A percentile compares a stretch with the other conserved stretches of the same genome.
Conservation (phyloP, 2,888 invertebrate species). For the Chaetogeoica ovagalla region DNA sequence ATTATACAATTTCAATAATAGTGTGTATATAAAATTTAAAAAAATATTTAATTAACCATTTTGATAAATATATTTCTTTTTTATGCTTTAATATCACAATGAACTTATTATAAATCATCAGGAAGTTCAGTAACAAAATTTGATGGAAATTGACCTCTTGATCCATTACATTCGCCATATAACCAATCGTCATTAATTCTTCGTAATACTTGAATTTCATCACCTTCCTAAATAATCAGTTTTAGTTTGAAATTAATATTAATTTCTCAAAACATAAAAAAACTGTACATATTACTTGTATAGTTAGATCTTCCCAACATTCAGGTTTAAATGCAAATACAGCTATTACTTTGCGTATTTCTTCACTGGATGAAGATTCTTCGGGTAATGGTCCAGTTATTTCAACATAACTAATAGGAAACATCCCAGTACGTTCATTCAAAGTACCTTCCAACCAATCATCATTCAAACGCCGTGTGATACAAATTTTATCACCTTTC, state of each 20-base stretch:
- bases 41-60: background rate
- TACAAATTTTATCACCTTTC: slow-evolving; percentile 73
- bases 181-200: slow-evolving; percentile 78
- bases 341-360: slow-evolving; percentile 63
- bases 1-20: slow-evolving; percentile 7
- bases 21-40: slow-evolving; percentile 20
- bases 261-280: slow-evolving; percentile 27
- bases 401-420: slow-evolving; percentile 79
- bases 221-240: slow-evolving; percentile 63
- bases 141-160: slow-evolving; percentile 76
- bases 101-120: slow-evolving; percentile 36
- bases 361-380: slow-evolving; percentile 57
- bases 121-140: slow-evolving; percentile 66
- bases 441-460: slow-evolving; percentile 81
- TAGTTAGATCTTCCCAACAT: slow-evolving; percentile 64
- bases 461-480: slow-evolving; percentile 71
- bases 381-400: slow-evolving; percentile 71
- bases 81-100: slow-evolving; percentile 36
- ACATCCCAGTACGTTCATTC: slow-evolving; percentile 74
- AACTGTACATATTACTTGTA: slow-evolving; percentile 61
- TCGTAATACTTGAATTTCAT: slow-evolving; percentile 68
- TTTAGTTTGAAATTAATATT: slow-evolving; percentile 4
- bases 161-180: slow-evolving; percentile 71
- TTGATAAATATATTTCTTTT: slow-evolving; percentile 33
- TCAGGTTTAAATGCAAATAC: slow-evolving; percentile 74